Conservation (phyloP, 2,888 invertebrate species). For the Proisotoma minuta region DNA sequence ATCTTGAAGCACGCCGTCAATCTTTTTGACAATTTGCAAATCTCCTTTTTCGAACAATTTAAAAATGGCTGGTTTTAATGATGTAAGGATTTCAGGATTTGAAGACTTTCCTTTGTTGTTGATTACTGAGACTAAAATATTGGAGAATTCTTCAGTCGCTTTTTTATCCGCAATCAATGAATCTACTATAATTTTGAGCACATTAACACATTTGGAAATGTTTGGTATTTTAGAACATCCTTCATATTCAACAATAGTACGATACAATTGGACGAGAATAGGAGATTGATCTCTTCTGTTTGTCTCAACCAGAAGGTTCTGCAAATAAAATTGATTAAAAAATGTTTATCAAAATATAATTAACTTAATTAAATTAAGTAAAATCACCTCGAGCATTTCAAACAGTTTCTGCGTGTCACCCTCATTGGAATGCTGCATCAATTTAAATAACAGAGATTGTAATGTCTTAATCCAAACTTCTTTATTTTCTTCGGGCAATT, state of each 20-base stretch:
- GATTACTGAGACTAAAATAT: background rate
- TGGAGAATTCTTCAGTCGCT: background rate
- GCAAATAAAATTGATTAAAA: background rate
- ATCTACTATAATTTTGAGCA: constrained; percentile 9
- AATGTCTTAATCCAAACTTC: constrained; percentile 24
- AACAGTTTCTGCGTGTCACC: constrained; percentile 19
- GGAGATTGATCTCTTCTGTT: background rate
- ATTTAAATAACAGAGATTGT: constrained; percentile 16
- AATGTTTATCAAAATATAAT: background rate
- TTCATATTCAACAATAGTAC: constrained; percentile 19
- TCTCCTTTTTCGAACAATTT: constrained; percentile 2
- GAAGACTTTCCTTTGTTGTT: constrained; percentile 4
- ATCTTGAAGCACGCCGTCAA: constrained; percentile 8
- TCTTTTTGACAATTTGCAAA: background rate
- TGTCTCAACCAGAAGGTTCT: constrained; percentile 11
- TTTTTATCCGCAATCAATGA: background rate
- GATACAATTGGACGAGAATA: constrained; percentile 17
- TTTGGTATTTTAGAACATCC: constrained; percentile 20
- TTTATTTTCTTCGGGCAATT: constrained; percentile 15
- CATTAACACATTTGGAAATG: constrained; percentile 14
- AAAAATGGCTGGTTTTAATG: constrained; percentile 1
- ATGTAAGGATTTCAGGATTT: constrained; percentile 8
- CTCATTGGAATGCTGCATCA: constrained; percentile 26
- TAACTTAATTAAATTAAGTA: background rate
- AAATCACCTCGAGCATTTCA: constrained; percentile 24